Evolutionary conservation across 2,888 invertebrate genomes (phyloP).

Genomic region (Drosophila leonis): DNA sequence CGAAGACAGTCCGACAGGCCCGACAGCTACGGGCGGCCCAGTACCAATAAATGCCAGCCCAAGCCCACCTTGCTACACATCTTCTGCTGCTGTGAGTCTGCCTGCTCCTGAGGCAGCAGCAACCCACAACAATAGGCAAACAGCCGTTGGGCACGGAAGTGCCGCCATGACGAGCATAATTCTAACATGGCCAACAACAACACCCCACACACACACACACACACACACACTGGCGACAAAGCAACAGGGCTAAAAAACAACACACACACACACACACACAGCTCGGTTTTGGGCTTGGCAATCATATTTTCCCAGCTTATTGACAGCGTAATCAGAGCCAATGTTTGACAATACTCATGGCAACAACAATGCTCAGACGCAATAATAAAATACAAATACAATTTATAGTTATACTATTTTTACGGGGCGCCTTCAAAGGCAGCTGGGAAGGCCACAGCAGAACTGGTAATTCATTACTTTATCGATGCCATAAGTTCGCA

Average conservation of each 20-base stretch:
- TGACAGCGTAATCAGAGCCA: conserved; percentile 81
- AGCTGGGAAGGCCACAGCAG: conserved; percentile 20
- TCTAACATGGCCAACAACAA: conserved; percentile 68
- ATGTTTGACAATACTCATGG: conserved; percentile 58
- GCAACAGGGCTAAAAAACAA: conserved; percentile 55
- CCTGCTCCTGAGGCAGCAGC: not conserved
- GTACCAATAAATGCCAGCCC: conserved; percentile 56
- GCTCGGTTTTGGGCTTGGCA: conserved; percentile 39
- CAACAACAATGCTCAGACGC: conserved; percentile 49
- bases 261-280: conserved; percentile 7
- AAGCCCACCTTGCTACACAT: conserved; percentile 52
- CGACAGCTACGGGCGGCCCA: conserved; percentile 55
- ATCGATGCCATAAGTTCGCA: conserved; percentile 76
- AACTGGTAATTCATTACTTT: conserved; percentile 83
- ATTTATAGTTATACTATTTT: conserved; percentile 70
- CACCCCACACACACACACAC: conserved; percentile 33
- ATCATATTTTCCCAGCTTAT: conserved; percentile 79
- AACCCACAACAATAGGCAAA: conserved; percentile 60
- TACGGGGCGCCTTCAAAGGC: conserved; percentile 29
- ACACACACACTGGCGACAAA: conserved; percentile 25
- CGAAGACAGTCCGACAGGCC: conserved; percentile 62
- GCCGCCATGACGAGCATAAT: conserved; percentile 83
- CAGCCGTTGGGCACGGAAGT: conserved; percentile 70
- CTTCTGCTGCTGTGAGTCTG: conserved; percentile 8
- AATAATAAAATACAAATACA: conserved; percentile 76